These are phyloP conservation scores for Catocala fraxini DNA, from an alignment of 2,888 invertebrate species.

Conservation along the genomic window DNA sequence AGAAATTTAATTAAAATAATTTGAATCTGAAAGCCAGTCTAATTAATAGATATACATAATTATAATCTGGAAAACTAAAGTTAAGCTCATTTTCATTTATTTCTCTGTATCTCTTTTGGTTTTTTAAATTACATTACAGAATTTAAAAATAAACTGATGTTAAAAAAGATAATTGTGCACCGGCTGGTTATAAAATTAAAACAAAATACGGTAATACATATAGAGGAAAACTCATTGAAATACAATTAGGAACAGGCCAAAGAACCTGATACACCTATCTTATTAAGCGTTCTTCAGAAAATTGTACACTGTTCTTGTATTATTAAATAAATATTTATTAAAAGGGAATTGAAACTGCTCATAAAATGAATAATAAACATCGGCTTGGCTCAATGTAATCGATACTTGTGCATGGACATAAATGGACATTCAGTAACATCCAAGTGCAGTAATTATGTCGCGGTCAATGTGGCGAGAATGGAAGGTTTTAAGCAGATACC, in stretches of 20 bases:
- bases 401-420: slow-evolving; percentile 34
- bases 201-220: too few species aligned
- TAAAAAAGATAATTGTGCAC: too few species aligned
- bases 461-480: slow-evolving; percentile 23
- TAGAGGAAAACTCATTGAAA: too few species aligned
- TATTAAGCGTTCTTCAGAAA: too few species aligned
- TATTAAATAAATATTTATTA: background rate
- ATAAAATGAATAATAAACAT: slow-evolving; percentile 25
- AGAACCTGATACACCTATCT: too few species aligned
- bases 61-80: background rate
- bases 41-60: slow-evolving; percentile 5
- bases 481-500: background rate
- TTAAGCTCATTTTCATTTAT: too few species aligned
- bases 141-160: too few species aligned
- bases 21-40: slow-evolving; percentile 3
- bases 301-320: too few species aligned
- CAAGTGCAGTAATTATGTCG: slow-evolving; percentile 22
- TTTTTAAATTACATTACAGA: too few species aligned
- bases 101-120: too few species aligned
- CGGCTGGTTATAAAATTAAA: too few species aligned
- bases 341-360: slow-evolving; percentile 15
- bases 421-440: slow-evolving; percentile 26
- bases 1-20: slow-evolving; percentile 12
- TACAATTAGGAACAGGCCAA: too few species aligned
- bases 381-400: slow-evolving; percentile 28